Percentiles rank a stretch among this genome's conserved stretches.
phyloP scores from a whole-genome alignment of 2,113 vertebrate species.

The Calidris pygmaea region DNA sequence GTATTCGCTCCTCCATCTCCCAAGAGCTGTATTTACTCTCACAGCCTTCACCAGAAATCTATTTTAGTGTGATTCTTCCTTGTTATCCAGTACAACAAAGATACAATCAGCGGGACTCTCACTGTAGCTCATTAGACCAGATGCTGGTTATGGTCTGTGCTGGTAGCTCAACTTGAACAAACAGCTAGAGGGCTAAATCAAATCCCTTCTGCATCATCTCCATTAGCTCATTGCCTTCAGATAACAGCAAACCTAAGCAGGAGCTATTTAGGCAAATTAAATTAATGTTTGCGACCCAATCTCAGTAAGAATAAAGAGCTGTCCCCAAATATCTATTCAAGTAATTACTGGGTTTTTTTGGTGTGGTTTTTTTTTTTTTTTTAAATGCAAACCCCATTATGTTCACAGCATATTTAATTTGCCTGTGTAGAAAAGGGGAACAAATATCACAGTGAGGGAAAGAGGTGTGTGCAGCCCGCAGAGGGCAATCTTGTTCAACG shows the following conservation, averaged over 20 bases:
- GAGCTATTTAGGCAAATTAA: neutral
- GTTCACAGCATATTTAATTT: neutral
- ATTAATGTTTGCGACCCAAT: neutral
- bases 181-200: conserved; percentile 41
- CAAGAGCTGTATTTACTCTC: neutral
- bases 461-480: conserved; percentile 13
- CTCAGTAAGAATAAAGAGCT: neutral
- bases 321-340: neutral
- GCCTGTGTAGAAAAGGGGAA: neutral
- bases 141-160: conserved; percentile 2
- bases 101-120: neutral
- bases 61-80: neutral
- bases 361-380: neutral
- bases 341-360: neutral
- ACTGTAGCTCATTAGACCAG: conserved; percentile 52
- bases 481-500: conserved; percentile 74
- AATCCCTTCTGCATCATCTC: conserved; percentile 46
- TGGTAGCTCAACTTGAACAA: conserved; percentile 39
- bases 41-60: neutral
- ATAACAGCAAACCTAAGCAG: neutral
- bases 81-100: conserved; percentile 8
- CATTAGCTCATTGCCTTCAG: conserved; percentile 22
- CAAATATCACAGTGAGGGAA: neutral
- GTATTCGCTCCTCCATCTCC: neutral
- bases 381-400: neutral